Conservation (phyloP, 2,113 vertebrate genomes). For the Oceanites oceanicus region DNA sequence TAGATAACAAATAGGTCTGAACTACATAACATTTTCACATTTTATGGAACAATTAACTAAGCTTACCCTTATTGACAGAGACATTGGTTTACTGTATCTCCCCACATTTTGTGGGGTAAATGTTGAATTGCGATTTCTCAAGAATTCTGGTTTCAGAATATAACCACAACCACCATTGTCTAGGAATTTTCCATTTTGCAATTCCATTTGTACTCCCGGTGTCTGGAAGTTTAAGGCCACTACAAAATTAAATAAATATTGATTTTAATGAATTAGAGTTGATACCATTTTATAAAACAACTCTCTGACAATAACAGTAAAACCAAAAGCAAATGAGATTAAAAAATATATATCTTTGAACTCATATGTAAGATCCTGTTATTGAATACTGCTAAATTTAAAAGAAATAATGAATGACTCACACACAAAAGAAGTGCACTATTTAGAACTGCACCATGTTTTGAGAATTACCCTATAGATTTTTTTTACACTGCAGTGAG, state of each 20-base stretch:
- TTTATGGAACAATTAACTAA: neutral
- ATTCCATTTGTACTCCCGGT: constrained; percentile 79
- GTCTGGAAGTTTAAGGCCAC: constrained; percentile 92
- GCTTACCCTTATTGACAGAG: constrained; percentile 76
- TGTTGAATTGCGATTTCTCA: constrained; percentile 53
- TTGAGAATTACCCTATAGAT: neutral
- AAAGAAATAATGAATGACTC: neutral
- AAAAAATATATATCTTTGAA: neutral
- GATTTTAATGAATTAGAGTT: neutral
- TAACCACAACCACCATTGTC: constrained; percentile 90
- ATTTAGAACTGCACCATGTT: neutral
- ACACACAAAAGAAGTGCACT: neutral
- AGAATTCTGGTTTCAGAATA: constrained; percentile 81
- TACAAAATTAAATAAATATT: constrained; percentile 44
- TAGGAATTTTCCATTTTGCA: constrained; percentile 86
- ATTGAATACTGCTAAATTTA: too few species aligned
- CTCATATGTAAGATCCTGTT: neutral
- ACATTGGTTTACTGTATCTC: constrained; percentile 49
- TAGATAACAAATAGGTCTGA: neutral
- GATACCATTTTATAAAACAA: neutral
- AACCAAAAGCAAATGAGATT: neutral
- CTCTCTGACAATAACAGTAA: neutral
- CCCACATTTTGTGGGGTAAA: constrained; percentile 71
- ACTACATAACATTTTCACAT: neutral
- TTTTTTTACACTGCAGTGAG: neutral